Base-by-base conservation (phyloP, 2,797 vertebrate species). In the Xenopus petersii region DNA sequence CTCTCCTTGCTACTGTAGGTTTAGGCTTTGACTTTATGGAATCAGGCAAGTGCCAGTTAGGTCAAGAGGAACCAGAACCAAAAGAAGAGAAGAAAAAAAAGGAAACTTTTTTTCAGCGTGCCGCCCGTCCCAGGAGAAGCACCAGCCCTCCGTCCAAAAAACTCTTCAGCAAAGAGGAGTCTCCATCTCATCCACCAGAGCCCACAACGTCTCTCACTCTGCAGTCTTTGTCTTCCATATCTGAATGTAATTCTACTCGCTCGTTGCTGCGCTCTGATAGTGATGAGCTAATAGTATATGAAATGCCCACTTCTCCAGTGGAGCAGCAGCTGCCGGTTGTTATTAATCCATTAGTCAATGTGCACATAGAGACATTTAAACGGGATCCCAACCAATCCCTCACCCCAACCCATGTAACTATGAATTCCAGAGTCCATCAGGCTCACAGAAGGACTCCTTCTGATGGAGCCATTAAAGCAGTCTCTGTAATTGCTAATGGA, bases 221-320 rank as follows among this genome's bases (percentile, higher is more conserved):
- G 80, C 91, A 96, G 65, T 98, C 96, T 71, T 85, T 98, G 77
- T 98, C 96, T 48, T 95, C 97, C 12, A 91, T 94, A 85, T 96
- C 97, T 0, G 96, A 98, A 91, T 97, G 95, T 86, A 97, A 97
- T 83, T 98, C 97, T 47, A 98, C 96, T 0, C 94, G 94, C 46
- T 98, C 96, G 9, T 87, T 99, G 81, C 89, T 99, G 77, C 94
- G 88, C 80, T 91, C 92, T 0, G 97, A 98, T 89, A 98, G 95
- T 2, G 94, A 98, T 80, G 97, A 98, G 88, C 83, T 95, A 65
- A 83, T 96, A 80, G 93, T 93, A 1, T 94, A 89, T 21, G 91
- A 93, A 79, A 92, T 92, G 91, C 89, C 92, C 8, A 83, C 87
- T 72, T 89, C 87, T 68, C 92, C 93, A 0, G 86, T 81, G 10